Conservation (phyloP, 2,888 invertebrate genomes). For the Ischnura elegans region DNA sequence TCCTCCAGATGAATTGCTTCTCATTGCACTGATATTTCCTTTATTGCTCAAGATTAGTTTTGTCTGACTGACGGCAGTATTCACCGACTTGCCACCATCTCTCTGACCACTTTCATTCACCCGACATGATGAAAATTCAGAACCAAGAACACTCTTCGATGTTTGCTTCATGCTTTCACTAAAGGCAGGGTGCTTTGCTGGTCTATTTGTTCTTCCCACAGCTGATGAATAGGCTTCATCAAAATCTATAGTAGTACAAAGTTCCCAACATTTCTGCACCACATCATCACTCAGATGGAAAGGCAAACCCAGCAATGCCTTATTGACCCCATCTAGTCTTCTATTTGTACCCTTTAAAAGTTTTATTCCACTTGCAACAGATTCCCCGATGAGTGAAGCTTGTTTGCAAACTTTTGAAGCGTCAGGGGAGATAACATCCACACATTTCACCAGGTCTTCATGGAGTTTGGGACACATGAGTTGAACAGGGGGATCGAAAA, state of each 20-base stretch:
- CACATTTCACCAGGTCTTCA: slow-evolving; percentile 77
- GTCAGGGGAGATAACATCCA: slow-evolving; percentile 75
- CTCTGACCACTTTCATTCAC: background rate
- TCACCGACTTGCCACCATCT: background rate
- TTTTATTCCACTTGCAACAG: slow-evolving; percentile 78
- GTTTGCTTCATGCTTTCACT: background rate
- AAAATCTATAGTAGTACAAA: slow-evolving; percentile 75
- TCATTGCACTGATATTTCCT: slow-evolving; percentile 70
- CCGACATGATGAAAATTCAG: background rate
- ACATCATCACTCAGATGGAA: slow-evolving; percentile 81
- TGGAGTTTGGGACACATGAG: slow-evolving; percentile 78
- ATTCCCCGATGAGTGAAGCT: slow-evolving; percentile 77
- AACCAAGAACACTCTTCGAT: background rate
- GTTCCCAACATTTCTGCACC: slow-evolving; percentile 78
- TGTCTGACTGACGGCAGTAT: background rate
- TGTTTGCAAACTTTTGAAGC: slow-evolving; percentile 74
- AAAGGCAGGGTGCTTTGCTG: background rate
- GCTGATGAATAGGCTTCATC: background rate
- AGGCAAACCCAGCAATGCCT: slow-evolving; percentile 81
- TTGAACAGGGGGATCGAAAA: slow-evolving; percentile 79
- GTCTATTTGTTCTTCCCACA: background rate
- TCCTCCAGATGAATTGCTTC: background rate
- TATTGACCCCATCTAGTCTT: slow-evolving; percentile 76
- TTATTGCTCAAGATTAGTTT: slow-evolving; percentile 68
- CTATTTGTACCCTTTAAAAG: slow-evolving; percentile 76